phyloP scores from a whole-genome alignment of 2,797 vertebrate genomes.

The Lepilemur ruficaudatus region DNA sequence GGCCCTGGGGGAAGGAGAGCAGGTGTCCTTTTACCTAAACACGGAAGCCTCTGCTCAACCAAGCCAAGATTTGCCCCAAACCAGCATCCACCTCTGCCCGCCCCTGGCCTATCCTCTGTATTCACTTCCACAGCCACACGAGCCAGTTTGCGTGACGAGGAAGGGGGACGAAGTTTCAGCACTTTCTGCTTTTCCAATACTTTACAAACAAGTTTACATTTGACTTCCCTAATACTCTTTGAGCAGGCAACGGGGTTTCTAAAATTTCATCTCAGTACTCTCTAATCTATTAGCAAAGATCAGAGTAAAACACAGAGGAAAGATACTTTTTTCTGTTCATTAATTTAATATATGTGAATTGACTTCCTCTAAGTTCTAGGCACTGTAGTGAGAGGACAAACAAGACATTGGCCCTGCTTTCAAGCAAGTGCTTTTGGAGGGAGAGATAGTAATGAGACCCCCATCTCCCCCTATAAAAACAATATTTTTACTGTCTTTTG shows the following conservation, averaged over 20 bases:
- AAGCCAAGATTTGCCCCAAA: background rate
- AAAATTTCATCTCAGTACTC: slow-evolving; percentile 28
- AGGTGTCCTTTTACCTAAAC: background rate
- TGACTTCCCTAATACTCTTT: background rate
- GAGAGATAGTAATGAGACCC: background rate
- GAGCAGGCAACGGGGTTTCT: background rate
- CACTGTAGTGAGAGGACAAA: background rate
- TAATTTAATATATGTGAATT: background rate
- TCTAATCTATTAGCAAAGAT: background rate
- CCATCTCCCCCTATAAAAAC: background rate
- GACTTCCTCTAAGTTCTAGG: background rate
- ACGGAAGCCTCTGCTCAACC: background rate
- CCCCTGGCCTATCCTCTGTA: background rate
- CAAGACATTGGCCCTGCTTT: background rate
- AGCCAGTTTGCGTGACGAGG: background rate
- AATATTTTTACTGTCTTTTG: background rate
- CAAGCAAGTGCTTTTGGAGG: background rate
- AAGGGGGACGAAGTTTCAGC: background rate
- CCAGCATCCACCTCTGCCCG: background rate
- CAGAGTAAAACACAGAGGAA: slow-evolving; percentile 23
- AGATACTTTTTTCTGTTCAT: background rate
- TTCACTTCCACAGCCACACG: background rate
- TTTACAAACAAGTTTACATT: slow-evolving; percentile 22
- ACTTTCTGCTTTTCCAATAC: slow-evolving; percentile 18
- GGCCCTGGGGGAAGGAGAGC: background rate